Base-by-base conservation (phyloP, 2,113 vertebrate species). In the Hoplias malabaricus region DNA sequence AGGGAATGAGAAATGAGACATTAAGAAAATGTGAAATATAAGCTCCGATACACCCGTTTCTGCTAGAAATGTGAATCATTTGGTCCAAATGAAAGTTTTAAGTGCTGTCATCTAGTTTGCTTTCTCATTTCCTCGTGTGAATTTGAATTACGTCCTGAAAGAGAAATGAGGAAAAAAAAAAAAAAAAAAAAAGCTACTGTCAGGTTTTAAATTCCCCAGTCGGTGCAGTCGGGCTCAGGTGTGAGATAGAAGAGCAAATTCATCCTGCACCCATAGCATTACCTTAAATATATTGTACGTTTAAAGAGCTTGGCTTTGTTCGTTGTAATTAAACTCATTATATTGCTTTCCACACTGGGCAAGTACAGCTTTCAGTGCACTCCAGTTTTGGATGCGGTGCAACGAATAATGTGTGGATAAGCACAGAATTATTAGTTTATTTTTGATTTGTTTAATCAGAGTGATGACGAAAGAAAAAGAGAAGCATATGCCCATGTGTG, bases 1-100 rank as follows among this genome's bases (percentile, higher is more conserved):
- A 69, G 40, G 21, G 75, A 77, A 77, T 69, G 12, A 59, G 38
- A 69, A 76, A 76, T 76, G 48, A 68, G 74, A 76, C 67, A 50
- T 42, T 76, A 38, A 76, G 48, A 56, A 67, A 56, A 54, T 56
- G 48, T 67, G 57, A 76, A 67, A 57, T 23, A 65, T 73, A 33
- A 53, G 25, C 46, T 75, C 21, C 6, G 10, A 36, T 67, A 23
- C 34, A 40, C 23, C 40, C 23, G 27, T 59, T 69, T 23, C 66
- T 46, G 6, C 66, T 59, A 21, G 9, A 59, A 56, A 33, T 57
- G 13, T 31, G 53, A 69, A 69, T 68, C 38, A 59, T 59, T 69
- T 46, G 14, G 40, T 38, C 65, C 53, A 59, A 68, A 56, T 77
- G 75, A 69, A 69, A 69, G 65, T 46, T 69, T 34, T 21, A 27